Conservation (phyloP, 1,140 invertebrate species). For the Dinothrombium tinctorium region DNA sequence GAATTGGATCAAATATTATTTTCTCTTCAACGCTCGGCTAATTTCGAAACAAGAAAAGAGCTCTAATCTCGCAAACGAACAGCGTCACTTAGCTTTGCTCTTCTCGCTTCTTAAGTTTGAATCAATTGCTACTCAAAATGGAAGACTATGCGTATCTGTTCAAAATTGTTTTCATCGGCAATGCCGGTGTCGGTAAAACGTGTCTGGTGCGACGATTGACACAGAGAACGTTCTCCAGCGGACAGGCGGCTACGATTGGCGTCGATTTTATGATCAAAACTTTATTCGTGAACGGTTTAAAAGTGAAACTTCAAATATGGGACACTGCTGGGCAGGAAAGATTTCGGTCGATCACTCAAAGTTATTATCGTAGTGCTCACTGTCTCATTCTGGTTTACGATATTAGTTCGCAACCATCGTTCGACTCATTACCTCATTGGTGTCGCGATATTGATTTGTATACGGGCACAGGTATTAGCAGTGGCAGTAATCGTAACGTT, state of each 20-base stretch:
- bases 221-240: constrained; percentile 46
- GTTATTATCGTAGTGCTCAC: constrained; percentile 91
- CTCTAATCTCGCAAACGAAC: too few relatives aligned
- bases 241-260: constrained; percentile 94
- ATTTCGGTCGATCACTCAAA: constrained; percentile 91
- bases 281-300: constrained; percentile 71
- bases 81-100: too few relatives aligned
- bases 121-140: too few relatives aligned
- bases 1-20: too few relatives aligned
- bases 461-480: too few relatives aligned
- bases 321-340: constrained; percentile 89
- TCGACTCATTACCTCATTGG: constrained; percentile 87
- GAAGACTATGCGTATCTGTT: constrained; percentile 96
- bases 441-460: constrained; percentile 86
- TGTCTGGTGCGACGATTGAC: constrained; percentile 67
- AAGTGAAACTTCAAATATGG: constrained; percentile 77
- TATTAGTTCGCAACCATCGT: constrained; percentile 86
- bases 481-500: constrained; percentile 2
- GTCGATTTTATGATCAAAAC: constrained; percentile 99
- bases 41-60: too few relatives aligned
- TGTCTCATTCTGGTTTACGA: constrained; percentile 92
- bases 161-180: constrained; percentile 85
- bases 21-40: too few relatives aligned
- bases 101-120: too few relatives aligned
- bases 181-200: constrained; percentile 83